Conservation (phyloP, 2,797 vertebrate genomes). For the Rhinichthys osculus region DNA sequence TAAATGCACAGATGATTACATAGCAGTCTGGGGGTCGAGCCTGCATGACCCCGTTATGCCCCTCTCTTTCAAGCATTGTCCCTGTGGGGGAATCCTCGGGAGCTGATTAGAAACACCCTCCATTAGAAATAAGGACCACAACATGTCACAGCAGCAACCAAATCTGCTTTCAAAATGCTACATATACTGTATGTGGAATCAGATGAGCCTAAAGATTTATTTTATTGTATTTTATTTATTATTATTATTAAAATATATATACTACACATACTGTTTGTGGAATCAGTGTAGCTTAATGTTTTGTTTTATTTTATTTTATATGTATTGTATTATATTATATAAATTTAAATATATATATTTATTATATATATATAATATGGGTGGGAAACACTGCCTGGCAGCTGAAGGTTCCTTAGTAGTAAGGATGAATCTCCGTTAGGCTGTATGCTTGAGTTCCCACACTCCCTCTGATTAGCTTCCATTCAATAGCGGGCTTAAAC, state of each 20-base stretch:
- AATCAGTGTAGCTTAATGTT: too few species aligned
- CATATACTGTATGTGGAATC: not conserved
- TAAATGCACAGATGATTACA: constrained; percentile 65
- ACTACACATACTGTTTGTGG: too few species aligned
- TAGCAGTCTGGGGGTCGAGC: constrained; percentile 46
- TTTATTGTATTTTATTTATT: not conserved
- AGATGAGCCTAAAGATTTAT: not conserved
- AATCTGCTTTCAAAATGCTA: not conserved
- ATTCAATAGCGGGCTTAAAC: constrained; percentile 47
- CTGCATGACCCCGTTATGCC: constrained; percentile 27
- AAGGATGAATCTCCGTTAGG: constrained; percentile 18
- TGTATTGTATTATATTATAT: too few species aligned
- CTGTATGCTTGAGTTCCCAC: constrained; percentile 52
- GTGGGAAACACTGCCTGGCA: not conserved
- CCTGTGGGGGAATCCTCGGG: constrained; percentile 38
- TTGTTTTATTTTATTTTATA: too few species aligned
- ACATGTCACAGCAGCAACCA: not conserved
- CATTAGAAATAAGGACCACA: not conserved
- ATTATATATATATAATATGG: not conserved
- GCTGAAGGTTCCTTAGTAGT: not conserved
- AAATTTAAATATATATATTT: too few species aligned
- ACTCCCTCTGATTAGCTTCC: constrained; percentile 40
- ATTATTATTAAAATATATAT: not conserved
- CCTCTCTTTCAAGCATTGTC: not conserved
- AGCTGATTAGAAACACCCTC: constrained; percentile 21